Evolutionary conservation across 35 echinoderm and acorn worm species (phyloP), one percentile per base, ranked within the genome.

Genomic region (Amphiura filiformis): DNA sequence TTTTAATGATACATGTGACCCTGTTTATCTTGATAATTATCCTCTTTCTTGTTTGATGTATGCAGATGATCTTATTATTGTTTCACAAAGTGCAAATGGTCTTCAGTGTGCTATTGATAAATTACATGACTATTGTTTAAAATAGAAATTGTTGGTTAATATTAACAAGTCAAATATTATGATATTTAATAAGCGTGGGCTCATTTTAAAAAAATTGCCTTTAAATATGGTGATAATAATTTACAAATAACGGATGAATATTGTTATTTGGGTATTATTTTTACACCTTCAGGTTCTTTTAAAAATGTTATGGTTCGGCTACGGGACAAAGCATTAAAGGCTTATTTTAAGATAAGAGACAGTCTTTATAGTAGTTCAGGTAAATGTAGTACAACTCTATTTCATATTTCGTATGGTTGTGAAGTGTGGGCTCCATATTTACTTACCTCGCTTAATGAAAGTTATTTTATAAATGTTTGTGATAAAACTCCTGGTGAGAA

Each of bases 371-470:
- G 34, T 39, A 36, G 13, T 18, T 80, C 78, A 1, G 5, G 17
- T 39, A 80, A 80, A 37, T 37, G 34, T 36, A 39, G 34, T 37
- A 12, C 35, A 22, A 36, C 2, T 22, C 28, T 80, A 80, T 80
- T 39, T 80, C 15, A 5, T 37, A 80, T 13, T 7, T 36, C 35
- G 5, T 37, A 80, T 80, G 78, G 78, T 3, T 22, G 78, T 80
- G 78, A 80, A 80, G 78, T 80, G 4, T 80, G 78, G 34, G 78
- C 78, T 5, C 78, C 78, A 5, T 80, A 80, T 80, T 80, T 80
- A 36, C n/a, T 80, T 1, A 80, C 12, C 13, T 35, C 1, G 2
- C 34, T 80, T 13, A 80, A 80, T 36, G 34, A 80, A 11, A 11
- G 2, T 5, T 35, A 80, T 80, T 80, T 80, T 31, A 34, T 80